Percentiles rank a stretch among this genome's conserved stretches.
phyloP scores from a whole-genome alignment of 2,797 vertebrate species.

The Allobates femoralis region DNA sequence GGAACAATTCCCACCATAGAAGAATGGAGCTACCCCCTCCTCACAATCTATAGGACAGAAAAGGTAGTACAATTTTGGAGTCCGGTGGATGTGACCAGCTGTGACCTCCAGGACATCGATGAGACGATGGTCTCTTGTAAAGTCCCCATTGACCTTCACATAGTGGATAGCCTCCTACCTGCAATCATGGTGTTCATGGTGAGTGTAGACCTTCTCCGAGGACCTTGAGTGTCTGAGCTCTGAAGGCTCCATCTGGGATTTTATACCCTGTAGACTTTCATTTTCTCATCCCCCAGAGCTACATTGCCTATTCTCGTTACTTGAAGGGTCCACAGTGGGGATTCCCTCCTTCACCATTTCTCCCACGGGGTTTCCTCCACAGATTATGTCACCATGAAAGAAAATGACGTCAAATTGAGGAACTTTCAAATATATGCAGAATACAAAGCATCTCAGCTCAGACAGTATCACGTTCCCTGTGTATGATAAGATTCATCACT shows the following conservation, averaged over 20 bases:
- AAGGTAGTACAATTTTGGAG: background rate
- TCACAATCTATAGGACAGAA: background rate
- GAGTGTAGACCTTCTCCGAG: background rate
- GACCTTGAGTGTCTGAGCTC: background rate
- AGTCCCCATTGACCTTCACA: background rate
- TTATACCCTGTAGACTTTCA: conserved; percentile 44
- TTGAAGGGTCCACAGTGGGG: background rate
- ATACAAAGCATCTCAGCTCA: background rate
- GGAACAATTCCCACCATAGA: too few relatives aligned
- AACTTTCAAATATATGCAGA: background rate
- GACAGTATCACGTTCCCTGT: background rate
- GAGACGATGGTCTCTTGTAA: background rate
- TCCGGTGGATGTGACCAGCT: background rate
- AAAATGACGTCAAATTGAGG: background rate
- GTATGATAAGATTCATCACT: background rate
- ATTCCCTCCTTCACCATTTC: conserved; percentile 18
- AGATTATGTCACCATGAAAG: background rate
- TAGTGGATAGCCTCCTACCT: conserved; percentile 22
- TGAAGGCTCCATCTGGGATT: conserved; percentile 22
- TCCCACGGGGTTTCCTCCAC: conserved; percentile 16
- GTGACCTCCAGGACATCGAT: background rate
- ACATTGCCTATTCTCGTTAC: too few relatives aligned
- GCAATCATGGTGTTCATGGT: conserved; percentile 29
- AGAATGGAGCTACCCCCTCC: background rate
- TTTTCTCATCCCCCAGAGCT: background rate